A percentile compares a stretch with the other conserved stretches of the same genome.
phyloP scores from a whole-genome alignment of 2,888 invertebrate species.

The Vesta saturnalis region DNA sequence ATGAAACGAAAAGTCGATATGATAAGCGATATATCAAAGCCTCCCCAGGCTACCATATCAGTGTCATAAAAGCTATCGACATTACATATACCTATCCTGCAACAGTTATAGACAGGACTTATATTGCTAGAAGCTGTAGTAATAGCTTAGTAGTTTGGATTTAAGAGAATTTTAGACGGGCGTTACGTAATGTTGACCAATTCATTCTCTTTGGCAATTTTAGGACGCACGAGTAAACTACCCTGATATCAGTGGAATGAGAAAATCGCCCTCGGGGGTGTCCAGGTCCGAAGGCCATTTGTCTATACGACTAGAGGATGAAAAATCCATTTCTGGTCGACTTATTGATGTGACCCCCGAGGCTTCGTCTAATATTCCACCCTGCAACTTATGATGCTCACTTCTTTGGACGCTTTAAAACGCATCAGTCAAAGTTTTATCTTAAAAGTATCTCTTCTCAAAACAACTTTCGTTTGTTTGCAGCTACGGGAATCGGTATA shows the following conservation, averaged over 20 bases:
- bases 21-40: conserved; percentile 34
- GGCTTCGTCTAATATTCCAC: conserved; percentile 57
- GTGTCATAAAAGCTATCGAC: conserved; percentile 41
- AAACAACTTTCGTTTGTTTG: conserved; percentile 32
- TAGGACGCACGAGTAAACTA: conserved; percentile 39
- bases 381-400: conserved; percentile 56
- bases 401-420: conserved; percentile 58
- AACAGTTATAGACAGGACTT: conserved; percentile 42
- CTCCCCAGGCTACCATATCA: conserved; percentile 33
- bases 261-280: conserved; percentile 55
- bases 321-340: conserved; percentile 65
- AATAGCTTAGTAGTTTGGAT: conserved; percentile 40
- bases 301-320: conserved; percentile 59
- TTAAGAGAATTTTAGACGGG: conserved; percentile 32
- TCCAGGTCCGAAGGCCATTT: conserved; percentile 60
- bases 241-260: conserved; percentile 32
- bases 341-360: conserved; percentile 64
- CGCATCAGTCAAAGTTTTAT: conserved; percentile 55
- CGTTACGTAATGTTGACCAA: conserved; percentile 24
- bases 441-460: conserved; percentile 28
- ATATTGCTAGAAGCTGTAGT: conserved; percentile 41
- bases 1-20: conserved; percentile 11
- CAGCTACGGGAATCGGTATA: conserved; percentile 30
- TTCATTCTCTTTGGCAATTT: conserved; percentile 25
- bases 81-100: conserved; percentile 40